Evolutionary conservation across 2,797 vertebrate species (phyloP), one percentile per base, ranked within the genome.

Genomic region (Pseudochirops corinnae): DNA sequence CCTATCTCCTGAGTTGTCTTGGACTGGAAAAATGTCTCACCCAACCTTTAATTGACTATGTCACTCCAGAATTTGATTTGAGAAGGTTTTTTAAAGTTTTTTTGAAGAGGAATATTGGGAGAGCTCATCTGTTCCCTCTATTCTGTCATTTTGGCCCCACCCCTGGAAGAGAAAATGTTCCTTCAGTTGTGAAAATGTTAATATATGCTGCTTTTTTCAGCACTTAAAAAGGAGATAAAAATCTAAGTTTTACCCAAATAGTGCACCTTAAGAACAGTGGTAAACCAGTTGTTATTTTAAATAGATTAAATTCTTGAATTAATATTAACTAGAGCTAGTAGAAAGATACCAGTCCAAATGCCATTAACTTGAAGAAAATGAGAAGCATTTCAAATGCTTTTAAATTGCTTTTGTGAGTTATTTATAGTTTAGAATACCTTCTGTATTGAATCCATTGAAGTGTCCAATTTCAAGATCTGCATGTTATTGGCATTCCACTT

Each of bases 391-490:
- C 5, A 93, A 33, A 74, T 74, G 29, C 58, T 31, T 94, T 13
- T 56, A 67, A 90, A 16, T 96, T 98, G 56, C 6, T 96, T 95
- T 94, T 87, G 56, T 33, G 9, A 53, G 60, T 12, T 95, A 33
- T 29, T 96, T 91, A 11, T 28, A 96, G 11, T 26, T 96, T 91
- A 21, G 82, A 95, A 90, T 7, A 39, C 46, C 33, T 62, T 31
- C 55, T 93, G 33, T 93, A 29, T 11, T 92, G 90, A 96, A 7
- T 94, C n/a, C 2, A 10, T 29, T 74, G 58, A 29, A 29, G 56
- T 91, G 24, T 93, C 28, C 94, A 18, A 24, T 58, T 98, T 95
- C 96, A 97, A 96, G 97, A 92, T 90, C 4, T 96, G 55, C 93
- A 56, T 93, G 53, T 95, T 91, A 9, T 93, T 96, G 67, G 93